Conservation (phyloP, 2,797 vertebrate genomes). For the Chaetodon trifasciatus region DNA sequence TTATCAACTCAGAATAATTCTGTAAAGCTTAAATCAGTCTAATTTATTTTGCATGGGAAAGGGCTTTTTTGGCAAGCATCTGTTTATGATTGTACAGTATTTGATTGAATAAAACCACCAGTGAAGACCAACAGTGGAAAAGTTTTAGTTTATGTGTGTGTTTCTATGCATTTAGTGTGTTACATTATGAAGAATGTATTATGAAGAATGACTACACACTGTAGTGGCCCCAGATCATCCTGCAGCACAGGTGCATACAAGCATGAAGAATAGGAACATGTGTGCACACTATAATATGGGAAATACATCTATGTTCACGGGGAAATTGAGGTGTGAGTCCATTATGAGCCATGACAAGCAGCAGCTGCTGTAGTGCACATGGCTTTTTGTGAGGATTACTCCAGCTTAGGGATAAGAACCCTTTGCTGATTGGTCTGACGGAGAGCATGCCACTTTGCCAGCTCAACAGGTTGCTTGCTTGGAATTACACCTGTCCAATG, state of each 20-base stretch:
- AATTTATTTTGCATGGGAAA: slow-evolving; percentile 77
- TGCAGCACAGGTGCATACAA: neutral
- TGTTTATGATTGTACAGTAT: slow-evolving; percentile 77
- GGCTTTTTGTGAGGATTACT: slow-evolving; percentile 76
- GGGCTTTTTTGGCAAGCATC: slow-evolving; percentile 51
- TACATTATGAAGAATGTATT: neutral
- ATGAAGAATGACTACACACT: neutral
- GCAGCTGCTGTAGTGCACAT: slow-evolving; percentile 59
- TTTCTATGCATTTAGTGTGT: slow-evolving; percentile 3
- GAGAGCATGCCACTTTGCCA: slow-evolving; percentile 75
- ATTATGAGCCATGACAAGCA: slow-evolving; percentile 50
- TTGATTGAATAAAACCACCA: slow-evolving; percentile 73
- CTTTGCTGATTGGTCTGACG: slow-evolving; percentile 68
- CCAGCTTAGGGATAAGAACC: slow-evolving; percentile 76
- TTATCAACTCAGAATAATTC: slow-evolving; percentile 47
- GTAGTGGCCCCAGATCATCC: slow-evolving; percentile 3
- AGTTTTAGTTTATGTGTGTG: neutral
- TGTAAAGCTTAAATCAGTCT: slow-evolving; percentile 59
- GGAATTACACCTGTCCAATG: slow-evolving; percentile 70
- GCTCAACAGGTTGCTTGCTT: slow-evolving; percentile 74
- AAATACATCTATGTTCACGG: slow-evolving; percentile 17
- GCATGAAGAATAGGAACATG: neutral
- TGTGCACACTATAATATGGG: neutral
- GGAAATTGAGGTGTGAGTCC: slow-evolving; percentile 43
- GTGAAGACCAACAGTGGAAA: slow-evolving; percentile 25